Conservation (phyloP, 1,140 invertebrate species). For the Cotesia vestalis region DNA sequence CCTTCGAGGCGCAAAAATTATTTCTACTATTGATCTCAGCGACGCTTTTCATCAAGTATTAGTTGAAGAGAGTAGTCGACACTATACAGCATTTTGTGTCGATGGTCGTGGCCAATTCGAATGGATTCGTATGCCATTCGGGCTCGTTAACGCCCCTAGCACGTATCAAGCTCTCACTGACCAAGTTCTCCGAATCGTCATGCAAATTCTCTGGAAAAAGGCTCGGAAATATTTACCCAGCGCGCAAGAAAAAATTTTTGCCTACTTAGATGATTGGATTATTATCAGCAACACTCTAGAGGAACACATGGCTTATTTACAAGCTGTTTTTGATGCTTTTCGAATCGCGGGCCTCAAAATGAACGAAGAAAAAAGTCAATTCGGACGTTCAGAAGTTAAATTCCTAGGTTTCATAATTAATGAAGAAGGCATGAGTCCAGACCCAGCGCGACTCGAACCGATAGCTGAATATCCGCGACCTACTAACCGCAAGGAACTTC, state of each 20-base stretch:
- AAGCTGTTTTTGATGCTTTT: neutral
- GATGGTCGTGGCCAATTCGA: constrained; percentile 54
- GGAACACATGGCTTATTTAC: neutral
- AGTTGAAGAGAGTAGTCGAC: constrained; percentile 20
- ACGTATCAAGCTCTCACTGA: too few species aligned
- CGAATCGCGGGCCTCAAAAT: neutral
- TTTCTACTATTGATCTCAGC: constrained; percentile 49
- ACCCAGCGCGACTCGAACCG: too few species aligned
- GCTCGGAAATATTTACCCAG: too few species aligned
- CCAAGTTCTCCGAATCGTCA: too few species aligned
- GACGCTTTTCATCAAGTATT: constrained; percentile 41
- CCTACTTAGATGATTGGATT: too few species aligned
- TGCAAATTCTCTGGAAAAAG: too few species aligned
- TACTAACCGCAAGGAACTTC: neutral
- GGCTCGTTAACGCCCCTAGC: constrained; percentile 53
- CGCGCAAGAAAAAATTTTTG: too few species aligned
- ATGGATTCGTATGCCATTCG: constrained; percentile 62
- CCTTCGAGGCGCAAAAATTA: constrained; percentile 33
- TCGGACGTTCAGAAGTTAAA: neutral
- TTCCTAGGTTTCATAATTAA: too few species aligned
- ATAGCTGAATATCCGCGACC: too few species aligned
- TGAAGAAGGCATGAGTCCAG: too few species aligned
- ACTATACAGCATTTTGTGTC: constrained; percentile 41
- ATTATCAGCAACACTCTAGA: neutral
- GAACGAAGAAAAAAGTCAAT: neutral